A percentile compares a stretch with the other conserved stretches of the same genome.
Evolutionary conservation across 1,140 invertebrate genomes (phyloP).

Genomic region (Heliothis subflexa): DNA sequence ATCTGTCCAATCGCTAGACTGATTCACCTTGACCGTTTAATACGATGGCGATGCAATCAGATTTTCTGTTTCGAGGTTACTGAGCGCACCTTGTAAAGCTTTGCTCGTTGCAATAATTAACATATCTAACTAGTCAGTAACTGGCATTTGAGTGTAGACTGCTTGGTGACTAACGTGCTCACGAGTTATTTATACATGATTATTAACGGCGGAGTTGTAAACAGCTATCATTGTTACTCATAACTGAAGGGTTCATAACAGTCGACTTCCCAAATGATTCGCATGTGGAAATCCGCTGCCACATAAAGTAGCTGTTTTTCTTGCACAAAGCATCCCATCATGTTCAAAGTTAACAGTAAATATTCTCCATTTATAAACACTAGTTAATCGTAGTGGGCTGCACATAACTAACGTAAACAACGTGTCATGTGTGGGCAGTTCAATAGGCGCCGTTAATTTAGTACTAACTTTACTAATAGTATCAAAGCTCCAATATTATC

Average conservation of each 20-base stretch:
- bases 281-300: conserved; percentile 27
- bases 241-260: background rate
- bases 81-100: conserved; percentile 58
- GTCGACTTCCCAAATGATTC: background rate
- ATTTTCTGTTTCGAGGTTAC: conserved; percentile 80
- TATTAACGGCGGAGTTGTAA: conserved; percentile 14
- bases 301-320: conserved; percentile 16
- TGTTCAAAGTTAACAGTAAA: conserved; percentile 44
- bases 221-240: conserved; percentile 29
- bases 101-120: conserved; percentile 51
- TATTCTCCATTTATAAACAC: conserved; percentile 44
- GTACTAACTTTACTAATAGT: conserved; percentile 47
- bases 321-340: conserved; percentile 35
- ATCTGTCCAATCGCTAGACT: conserved; percentile 54
- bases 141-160: conserved; percentile 55
- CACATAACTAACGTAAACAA: conserved; percentile 53
- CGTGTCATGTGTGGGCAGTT: conserved; percentile 51
- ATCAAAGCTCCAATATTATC: conserved; percentile 40
- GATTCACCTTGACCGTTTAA: conserved; percentile 78
- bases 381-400: conserved; percentile 53
- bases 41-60: conserved; percentile 61
- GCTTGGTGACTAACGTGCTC: conserved; percentile 44
- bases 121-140: conserved; percentile 54
- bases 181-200: conserved; percentile 19
- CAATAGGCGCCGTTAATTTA: conserved; percentile 52